Base-by-base conservation (phyloP, 2,113 vertebrate species). In the Chionomys nivalis region DNA sequence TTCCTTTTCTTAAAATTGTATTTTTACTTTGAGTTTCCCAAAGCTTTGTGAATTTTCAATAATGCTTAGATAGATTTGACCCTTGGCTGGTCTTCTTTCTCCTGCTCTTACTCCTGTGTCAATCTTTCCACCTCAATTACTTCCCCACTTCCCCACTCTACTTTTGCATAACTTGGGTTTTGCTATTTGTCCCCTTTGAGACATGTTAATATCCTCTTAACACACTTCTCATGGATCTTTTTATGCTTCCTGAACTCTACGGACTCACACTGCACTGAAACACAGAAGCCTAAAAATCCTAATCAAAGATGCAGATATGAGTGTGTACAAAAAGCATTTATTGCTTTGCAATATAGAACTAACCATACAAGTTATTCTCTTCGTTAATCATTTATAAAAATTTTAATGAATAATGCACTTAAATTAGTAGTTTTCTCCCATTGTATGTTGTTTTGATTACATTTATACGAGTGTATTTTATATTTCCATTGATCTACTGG, bases 401-500 rank as follows among this genome's bases (percentile, higher is more conserved):
- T 47, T 66, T 49, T 44, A 68, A 49, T 87, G 83, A 87, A 49
- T 68, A 68, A 47, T 70, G 65, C 28, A 36, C 42, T 4, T 24
- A n/a, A 44, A 31, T 83, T 83, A 31, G 58, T 42, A 63, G 24
- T 83, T 63, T 26, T 44, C n/a, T 83, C 81, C 7, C n/a, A 7
- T 42, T 0, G 6, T 39, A 39, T 82, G 23, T 66, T 49, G 31
- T 68, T 87, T 68, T 68, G 21, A 70, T 52, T n/a, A 70, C 31
- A 70, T 52, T 70, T 52, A 70, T 87, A 70, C 21, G 12, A 87
- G 12, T 49, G 17, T 26, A 52, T 87, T 87, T n/a, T 66, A 19
- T 47, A 68, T 87, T 68, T 87, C 42, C 55, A 36, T 44, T 93
- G 49, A 77, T 24, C 52, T n/a, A 86, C 73, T 66, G 55, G 87